Evolutionary conservation across 2,797 vertebrate species (phyloP), one percentile per base, ranked within the genome.

Genomic region (Enteromius radiatus): DNA sequence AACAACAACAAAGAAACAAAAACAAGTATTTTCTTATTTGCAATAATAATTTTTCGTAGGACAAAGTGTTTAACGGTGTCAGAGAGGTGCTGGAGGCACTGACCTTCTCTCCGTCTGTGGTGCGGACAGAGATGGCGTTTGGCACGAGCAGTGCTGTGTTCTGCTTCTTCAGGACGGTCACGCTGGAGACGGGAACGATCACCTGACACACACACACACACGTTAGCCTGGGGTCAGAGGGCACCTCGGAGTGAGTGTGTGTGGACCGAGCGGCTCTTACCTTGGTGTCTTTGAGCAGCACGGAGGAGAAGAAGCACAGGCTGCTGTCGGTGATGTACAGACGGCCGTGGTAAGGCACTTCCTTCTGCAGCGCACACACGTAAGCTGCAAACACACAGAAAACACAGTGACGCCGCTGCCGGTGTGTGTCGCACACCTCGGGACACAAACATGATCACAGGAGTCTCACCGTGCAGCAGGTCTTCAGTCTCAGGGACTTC

Each of bases 131-230:
- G 88, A 97, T 88, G 3, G 96, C 96, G 0, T 97, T 98, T 36
- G 96, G 97, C 19, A 98, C 96, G 76, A 97, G 90, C 52, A 97
- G 87, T 0, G 93, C 96, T 0, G 90, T 98, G 90, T 97, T 97
- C 90, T 97, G 95, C 82, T 98, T 98, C 90, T 97, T 97, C 80
- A 97, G 85, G 26, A 91, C 81, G 0, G 85, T 89, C 84, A 98
- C 92, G 56, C 84, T 91, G 26, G 89, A 76, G 4, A 96, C 84
- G 0, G 95, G 95, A 82, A 98, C 90, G 54, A 96, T 90, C 0
- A 92, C 91, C 97, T 97, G 87, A 71, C 8, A 78, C 0, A 84
- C 67, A 86, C 33, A 41, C 38, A 41, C 38, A 41, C 38, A 41
- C 14, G 26, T 63, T 63, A 31, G 4, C 5, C 59, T 10, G 52